Base-by-base conservation (phyloP, 2,113 vertebrate species). In the Zootoca vivipara region DNA sequence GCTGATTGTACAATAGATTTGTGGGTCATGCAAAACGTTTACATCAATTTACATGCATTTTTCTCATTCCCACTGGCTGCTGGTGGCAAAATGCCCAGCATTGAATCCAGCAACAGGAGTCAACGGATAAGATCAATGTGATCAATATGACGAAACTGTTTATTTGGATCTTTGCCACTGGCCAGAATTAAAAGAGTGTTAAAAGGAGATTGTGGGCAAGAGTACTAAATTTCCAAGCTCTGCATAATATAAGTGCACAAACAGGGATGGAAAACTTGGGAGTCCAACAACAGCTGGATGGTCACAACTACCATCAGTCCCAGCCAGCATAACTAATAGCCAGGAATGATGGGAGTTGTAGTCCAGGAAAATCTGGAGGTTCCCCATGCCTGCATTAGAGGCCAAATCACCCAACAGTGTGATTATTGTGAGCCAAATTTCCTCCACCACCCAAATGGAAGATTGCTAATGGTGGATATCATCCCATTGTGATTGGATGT, bases 71-170 rank as follows among this genome's bases (percentile, higher is more conserved):
- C 58, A 86, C 83, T 0, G 3, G 64, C 69, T 18, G 65, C 46
- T 81, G 56, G 52, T 69, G 42, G 24, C 12, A 74, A 88, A 8
- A 8, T 12, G 42, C 91, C 87, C 72, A 35, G 52, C 33, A 86
- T 24, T 78, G 33, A 84, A 85, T 73, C 56, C 22, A 85, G 78
- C 38, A 85, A 82, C 38, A 74, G 24, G 38, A 75, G 69, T 89
- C 74, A 78, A 70, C 8, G 8, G 78, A 75, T 85, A 82, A 85
- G 18, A 82, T 75, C 65, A 73, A 62, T 85, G 38, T 87, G 85
- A 89, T 90, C 86, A 87, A 16, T 2, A 89, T 81, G 86, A 89
- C 46, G 84, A 69, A 2, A 0, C 58, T 0, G 0, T 38, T 28
- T 79, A 58, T 0, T 2, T 69, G 84, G 83, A 82, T 83, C n/a